Base-by-base conservation (phyloP, 2,113 vertebrate species). In the Syngnathoides biaculeatus region DNA sequence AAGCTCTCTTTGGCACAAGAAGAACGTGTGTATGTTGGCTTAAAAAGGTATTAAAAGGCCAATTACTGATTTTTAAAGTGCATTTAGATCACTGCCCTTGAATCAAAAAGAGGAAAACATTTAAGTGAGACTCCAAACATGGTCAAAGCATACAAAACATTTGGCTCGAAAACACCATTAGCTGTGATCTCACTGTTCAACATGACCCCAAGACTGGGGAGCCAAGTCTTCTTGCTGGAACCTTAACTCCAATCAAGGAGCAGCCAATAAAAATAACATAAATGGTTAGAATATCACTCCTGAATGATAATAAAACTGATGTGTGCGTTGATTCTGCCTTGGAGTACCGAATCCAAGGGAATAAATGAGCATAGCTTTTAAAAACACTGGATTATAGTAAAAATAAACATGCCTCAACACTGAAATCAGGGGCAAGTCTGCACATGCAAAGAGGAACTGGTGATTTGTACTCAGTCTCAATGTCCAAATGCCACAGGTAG, bases 161-260 rank as follows among this genome's bases (percentile, higher is more conserved):
- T 78, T 39, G 58, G 57, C 58, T 67, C 65, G 24, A 35, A 68
- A 68, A 55, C 38, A 24, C 10, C 20, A 15, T 75, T 72, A 63
- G 64, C 50, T 78, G 58, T 67, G 55, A 71, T 79, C 69, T 27
- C 67, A 74, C 42, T 13, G 43, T 69, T 65, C 65, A 67, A 76
- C 67, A 74, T 70, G 64, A 48, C 68, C 64, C 39, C 67, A 82
- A 72, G 35, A 11, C 55, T 69, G 75, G 68, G 60, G 42, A 65
- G 72, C 43, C 74, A 79, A 83, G 81, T 73, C 68, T 75, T 61
- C 68, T 73, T 72, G 74, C 80, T 78, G 72, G 20, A 78, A 58
- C 66, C 70, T 79, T 79, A 84, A 75, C 89, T 84, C 76, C 84
- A 84, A 87, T 86, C 86, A 89, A 82, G 82, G 75, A 61, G 70